phyloP scores from a whole-genome alignment of 2,113 vertebrate genomes.

The Amphiprion percula region DNA sequence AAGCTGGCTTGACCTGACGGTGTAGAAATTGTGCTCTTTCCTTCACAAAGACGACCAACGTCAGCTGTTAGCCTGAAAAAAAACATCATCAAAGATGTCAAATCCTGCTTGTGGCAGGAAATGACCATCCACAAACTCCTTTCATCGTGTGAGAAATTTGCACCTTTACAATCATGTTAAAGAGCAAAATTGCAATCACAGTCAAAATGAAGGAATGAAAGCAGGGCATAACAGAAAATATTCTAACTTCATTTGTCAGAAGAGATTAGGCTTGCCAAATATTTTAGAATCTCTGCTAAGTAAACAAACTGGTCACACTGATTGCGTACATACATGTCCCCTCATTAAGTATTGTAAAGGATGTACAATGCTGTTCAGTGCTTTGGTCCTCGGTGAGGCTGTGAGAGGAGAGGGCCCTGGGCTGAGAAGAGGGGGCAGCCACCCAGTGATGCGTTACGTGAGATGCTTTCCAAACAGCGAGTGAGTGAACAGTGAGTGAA shows the following conservation, averaged over 20 bases:
- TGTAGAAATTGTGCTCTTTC: slow-evolving; percentile 14
- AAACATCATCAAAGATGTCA: slow-evolving; percentile 36
- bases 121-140: slow-evolving; percentile 24
- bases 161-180: slow-evolving; percentile 6
- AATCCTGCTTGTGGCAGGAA: slow-evolving; percentile 24
- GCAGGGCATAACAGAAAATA: too few relatives aligned
- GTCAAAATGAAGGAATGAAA: slow-evolving; percentile 7
- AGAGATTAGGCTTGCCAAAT: too few relatives aligned
- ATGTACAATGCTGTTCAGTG: slow-evolving; percentile 10
- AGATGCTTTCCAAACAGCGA: slow-evolving; percentile 79
- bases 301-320: too few relatives aligned
- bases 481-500: slow-evolving; percentile 79
- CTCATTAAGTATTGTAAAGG: slow-evolving; percentile 3
- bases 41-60: slow-evolving; percentile 37
- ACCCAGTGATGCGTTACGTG: slow-evolving; percentile 74
- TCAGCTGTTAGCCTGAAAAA: slow-evolving; percentile 42
- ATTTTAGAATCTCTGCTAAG: too few relatives aligned
- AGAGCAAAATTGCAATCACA: slow-evolving; percentile 7
- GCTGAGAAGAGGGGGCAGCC: slow-evolving; percentile 54
- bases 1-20: slow-evolving; percentile 26
- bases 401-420: slow-evolving; percentile 32
- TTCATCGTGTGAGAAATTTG: slow-evolving; percentile 26
- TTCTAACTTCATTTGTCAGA: too few relatives aligned
- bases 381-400: slow-evolving; percentile 24
- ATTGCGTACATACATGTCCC: too few relatives aligned